Conservation (phyloP, 2,113 vertebrate species). For the Tachuris rubrigastra region DNA sequence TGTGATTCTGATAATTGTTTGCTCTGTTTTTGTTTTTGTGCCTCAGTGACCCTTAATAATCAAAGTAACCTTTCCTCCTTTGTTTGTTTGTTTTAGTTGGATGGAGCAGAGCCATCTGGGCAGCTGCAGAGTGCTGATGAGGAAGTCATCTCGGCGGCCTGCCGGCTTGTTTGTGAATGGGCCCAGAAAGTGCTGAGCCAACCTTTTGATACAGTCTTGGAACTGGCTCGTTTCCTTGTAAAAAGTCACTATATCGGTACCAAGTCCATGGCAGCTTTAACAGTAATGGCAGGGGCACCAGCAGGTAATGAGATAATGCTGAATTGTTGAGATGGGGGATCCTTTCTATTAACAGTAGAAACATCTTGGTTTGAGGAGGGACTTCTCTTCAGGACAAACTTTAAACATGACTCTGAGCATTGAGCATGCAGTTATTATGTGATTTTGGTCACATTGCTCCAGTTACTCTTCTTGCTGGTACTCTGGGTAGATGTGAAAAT, state of each 20-base stretch:
- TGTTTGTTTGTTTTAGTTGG: conserved; percentile 79
- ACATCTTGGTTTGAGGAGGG: background rate
- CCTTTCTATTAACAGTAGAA: background rate
- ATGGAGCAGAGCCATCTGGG: conserved; percentile 83
- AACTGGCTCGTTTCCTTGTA: conserved; percentile 94
- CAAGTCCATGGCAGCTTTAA: conserved; percentile 95
- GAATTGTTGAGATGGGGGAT: background rate
- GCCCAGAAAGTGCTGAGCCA: conserved; percentile 98
- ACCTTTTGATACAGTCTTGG: conserved; percentile 92
- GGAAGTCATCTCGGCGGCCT: conserved; percentile 91
- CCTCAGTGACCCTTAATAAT: background rate
- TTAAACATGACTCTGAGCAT: background rate
- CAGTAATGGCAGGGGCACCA: conserved; percentile 90
- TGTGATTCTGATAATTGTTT: background rate
- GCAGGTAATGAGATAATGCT: conserved; percentile 78
- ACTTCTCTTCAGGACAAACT: background rate
- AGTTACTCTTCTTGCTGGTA: background rate
- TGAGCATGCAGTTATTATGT: background rate
- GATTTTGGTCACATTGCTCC: background rate
- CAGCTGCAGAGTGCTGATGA: conserved; percentile 89
- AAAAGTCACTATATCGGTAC: conserved; percentile 97
- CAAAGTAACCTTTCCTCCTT: background rate
- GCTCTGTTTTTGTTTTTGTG: background rate
- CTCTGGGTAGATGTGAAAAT: background rate
- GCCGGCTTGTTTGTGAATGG: conserved; percentile 97